A percentile compares a stretch with the other conserved stretches of the same genome.
Conservation (phyloP, 2,113 vertebrate species). For the Chunga burmeisteri region DNA sequence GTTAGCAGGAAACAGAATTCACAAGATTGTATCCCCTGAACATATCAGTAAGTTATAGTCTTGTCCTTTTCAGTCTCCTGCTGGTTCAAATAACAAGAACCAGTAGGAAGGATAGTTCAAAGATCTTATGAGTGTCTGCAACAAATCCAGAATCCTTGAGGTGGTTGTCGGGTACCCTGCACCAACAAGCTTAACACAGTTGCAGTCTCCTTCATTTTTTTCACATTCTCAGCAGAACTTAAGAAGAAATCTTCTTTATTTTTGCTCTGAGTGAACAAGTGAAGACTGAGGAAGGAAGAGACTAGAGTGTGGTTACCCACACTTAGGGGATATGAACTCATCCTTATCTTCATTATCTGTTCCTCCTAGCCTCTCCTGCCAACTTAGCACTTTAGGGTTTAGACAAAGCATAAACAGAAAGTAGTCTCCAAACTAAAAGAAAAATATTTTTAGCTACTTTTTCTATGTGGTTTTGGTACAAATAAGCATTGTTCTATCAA, state of each 20-base stretch:
- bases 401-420: neutral
- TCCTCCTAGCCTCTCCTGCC: neutral
- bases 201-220: neutral
- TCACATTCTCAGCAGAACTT: neutral
- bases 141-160: slow-evolving; percentile 8
- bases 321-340: neutral
- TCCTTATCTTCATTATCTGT: neutral
- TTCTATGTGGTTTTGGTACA: neutral
- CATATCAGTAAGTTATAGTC: neutral
- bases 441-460: neutral
- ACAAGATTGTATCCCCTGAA: slow-evolving; percentile 15
- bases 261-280: neutral
- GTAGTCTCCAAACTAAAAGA: neutral
- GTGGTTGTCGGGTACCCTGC: neutral
- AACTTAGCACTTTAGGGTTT: neutral
- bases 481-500: neutral
- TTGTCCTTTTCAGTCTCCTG: slow-evolving; percentile 26
- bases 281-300: neutral
- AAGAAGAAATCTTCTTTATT: neutral
- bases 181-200: neutral
- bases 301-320: neutral
- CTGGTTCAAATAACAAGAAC: slow-evolving; percentile 26
- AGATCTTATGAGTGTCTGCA: neutral
- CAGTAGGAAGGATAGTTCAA: neutral
- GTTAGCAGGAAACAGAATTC: slow-evolving; percentile 15